Evolutionary conservation across 2,888 invertebrate species (phyloP), one percentile per base, ranked within the genome.

Genomic region (Drosophila pegasa): DNA sequence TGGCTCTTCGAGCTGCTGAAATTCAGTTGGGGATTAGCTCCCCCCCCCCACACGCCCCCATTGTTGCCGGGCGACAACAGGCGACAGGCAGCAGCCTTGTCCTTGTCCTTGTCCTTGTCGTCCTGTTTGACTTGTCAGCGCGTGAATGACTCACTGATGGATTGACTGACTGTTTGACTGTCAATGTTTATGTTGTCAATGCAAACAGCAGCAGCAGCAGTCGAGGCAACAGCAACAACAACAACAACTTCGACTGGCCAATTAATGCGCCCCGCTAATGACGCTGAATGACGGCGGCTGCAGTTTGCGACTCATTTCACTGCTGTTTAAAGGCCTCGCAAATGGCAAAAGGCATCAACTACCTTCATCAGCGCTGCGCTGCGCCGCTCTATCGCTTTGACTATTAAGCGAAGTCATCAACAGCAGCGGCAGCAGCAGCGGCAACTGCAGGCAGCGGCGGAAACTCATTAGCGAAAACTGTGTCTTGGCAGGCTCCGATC

Each of bases 381-480:
- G 27, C 38, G 38, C 62, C 27, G 41, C 61, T 43, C 75, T 58
- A 69, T 58, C 69, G 69, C 33, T 37, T 16, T 47, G 64, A 35
- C 76, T 71, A 65, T 77, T 68, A 69, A 62, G 47, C 72, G 54
- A 59, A 63, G 66, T 75, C 67, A 71, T 75, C 75, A 75, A 52
- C 71, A 62, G 50, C 43, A 22, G 31, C 50, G 18, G 9, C 27
- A 40, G 6, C 60, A 48, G 16, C 54, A 27, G 4, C 52, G 56
- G 27, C 47, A 63, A 43, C 62, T 35, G 37, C 66, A 56, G 57
- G 25, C 68, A 73, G 85, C 74, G 85, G 79, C 84, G 84, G 84
- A 84, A 84, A 87, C 84, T 85, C 84, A 85, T 85, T 85, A 85
- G 84, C 75, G 73, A 77, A 77, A 87, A 78, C 84, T 83, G 80